phyloP scores from a whole-genome alignment of 2,888 invertebrate species.

The Leptogaster cylindrica region DNA sequence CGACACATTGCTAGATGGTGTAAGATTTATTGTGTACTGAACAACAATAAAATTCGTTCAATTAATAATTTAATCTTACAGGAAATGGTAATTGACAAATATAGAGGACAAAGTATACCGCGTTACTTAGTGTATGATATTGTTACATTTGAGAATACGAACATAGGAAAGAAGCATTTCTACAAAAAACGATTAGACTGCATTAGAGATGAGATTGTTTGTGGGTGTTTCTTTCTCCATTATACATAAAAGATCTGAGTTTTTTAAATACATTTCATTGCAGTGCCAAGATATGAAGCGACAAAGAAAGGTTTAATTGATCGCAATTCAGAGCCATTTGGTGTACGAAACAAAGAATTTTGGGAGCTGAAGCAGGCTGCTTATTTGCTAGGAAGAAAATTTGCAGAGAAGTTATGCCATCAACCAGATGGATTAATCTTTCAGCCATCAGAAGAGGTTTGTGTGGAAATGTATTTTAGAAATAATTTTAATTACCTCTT shows the following conservation, averaged over 20 bases:
- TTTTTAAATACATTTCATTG: constrained; percentile 45
- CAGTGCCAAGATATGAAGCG: constrained; percentile 71
- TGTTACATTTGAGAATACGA: constrained; percentile 78
- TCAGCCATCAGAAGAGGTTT: constrained; percentile 85
- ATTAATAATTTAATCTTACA: constrained; percentile 56
- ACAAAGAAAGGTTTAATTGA: constrained; percentile 77
- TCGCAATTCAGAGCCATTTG: constrained; percentile 84
- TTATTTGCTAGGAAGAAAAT: constrained; percentile 80
- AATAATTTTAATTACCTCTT: constrained; percentile 11
- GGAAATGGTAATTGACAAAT: constrained; percentile 97
- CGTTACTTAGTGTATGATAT: constrained; percentile 96
- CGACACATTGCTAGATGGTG: constrained; percentile 91
- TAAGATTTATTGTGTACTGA: too few species aligned
- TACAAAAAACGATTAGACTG: constrained; percentile 75
- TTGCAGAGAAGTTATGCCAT: constrained; percentile 83
- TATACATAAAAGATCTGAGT: constrained; percentile 5
- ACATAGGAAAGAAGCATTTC: constrained; percentile 80
- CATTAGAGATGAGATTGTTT: constrained; percentile 77
- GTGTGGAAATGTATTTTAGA: constrained; percentile 46
- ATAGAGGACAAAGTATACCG: constrained; percentile 75
- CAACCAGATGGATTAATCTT: constrained; percentile 98
- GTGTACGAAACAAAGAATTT: constrained; percentile 89
- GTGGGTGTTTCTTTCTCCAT: constrained; percentile 54
- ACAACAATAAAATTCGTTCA: background rate
- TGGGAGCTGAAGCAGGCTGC: constrained; percentile 80